Percentiles rank a stretch among this genome's conserved stretches.
Conservation (phyloP, 1,140 invertebrate genomes). For the Diachasmimorpha longicaudata region DNA sequence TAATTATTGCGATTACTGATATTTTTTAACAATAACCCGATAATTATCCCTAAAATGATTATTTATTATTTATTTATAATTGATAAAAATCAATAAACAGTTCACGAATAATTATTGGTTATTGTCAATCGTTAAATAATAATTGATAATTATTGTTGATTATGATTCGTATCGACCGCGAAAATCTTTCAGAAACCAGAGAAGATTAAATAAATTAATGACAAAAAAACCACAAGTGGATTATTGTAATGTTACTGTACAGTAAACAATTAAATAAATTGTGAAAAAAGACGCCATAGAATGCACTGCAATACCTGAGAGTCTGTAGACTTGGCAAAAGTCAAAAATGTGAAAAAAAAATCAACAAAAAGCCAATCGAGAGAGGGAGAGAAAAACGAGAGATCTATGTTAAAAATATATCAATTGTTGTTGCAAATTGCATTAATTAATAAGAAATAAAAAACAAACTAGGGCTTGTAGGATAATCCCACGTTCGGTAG, state of each 20-base stretch:
- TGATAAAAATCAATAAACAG: too few relatives aligned
- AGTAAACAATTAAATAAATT: slow-evolving; percentile 35
- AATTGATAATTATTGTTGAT: too few relatives aligned
- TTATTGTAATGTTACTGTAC: slow-evolving; percentile 55
- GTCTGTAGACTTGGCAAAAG: slow-evolving; percentile 11
- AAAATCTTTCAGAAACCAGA: not conserved
- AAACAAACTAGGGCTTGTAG: slow-evolving; percentile 24
- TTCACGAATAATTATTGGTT: too few relatives aligned
- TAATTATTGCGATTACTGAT: not conserved
- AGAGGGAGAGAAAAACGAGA: not conserved
- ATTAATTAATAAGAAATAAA: slow-evolving; percentile 21
- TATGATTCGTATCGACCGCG: not conserved
- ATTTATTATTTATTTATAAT: too few relatives aligned
- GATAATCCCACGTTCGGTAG: slow-evolving; percentile 30
- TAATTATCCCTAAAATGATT: too few relatives aligned
- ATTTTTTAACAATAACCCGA: too few relatives aligned
- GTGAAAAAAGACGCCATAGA: slow-evolving; percentile 34
- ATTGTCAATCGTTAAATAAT: too few relatives aligned
- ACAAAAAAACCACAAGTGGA: slow-evolving; percentile 37
- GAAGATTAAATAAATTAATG: slow-evolving; percentile 9
- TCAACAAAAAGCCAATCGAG: not conserved
- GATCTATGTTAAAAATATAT: not conserved
- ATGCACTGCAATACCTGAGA: slow-evolving; percentile 37
- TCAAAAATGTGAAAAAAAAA: not conserved
- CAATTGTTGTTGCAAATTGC: slow-evolving; percentile 10